Conservation (phyloP, 2,797 vertebrate species). For the Pithecia hirsuta region DNA sequence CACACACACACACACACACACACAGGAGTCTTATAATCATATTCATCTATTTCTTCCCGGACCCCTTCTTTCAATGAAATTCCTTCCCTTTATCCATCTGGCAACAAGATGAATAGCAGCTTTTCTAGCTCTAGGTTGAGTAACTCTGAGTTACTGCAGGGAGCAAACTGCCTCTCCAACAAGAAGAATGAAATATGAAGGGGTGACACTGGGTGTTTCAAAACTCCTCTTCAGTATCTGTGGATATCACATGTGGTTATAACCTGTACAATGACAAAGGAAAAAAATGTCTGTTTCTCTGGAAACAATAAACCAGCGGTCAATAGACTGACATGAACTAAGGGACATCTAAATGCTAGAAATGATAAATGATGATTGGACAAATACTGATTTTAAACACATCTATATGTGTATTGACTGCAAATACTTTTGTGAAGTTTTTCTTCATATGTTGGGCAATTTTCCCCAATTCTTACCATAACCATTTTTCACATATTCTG, state of each 20-base stretch:
- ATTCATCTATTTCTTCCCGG: background rate
- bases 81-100: background rate
- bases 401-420: background rate
- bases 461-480: background rate
- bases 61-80: background rate
- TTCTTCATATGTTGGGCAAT: background rate
- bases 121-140: background rate
- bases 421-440: background rate
- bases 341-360: background rate
- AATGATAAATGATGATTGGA: background rate
- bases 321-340: background rate
- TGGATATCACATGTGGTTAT: background rate
- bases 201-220: background rate
- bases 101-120: background rate
- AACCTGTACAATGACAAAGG: background rate
- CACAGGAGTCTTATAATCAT: background rate
- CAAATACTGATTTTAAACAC: background rate
- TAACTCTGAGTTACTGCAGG: background rate
- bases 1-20: background rate
- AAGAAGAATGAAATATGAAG: conserved; percentile 29
- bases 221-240: background rate
- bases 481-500: background rate
- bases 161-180: conserved; percentile 29
- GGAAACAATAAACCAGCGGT: background rate
- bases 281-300: background rate